Evolutionary conservation across 2,888 invertebrate genomes (phyloP).

Genomic region (Agrotis clavis): DNA sequence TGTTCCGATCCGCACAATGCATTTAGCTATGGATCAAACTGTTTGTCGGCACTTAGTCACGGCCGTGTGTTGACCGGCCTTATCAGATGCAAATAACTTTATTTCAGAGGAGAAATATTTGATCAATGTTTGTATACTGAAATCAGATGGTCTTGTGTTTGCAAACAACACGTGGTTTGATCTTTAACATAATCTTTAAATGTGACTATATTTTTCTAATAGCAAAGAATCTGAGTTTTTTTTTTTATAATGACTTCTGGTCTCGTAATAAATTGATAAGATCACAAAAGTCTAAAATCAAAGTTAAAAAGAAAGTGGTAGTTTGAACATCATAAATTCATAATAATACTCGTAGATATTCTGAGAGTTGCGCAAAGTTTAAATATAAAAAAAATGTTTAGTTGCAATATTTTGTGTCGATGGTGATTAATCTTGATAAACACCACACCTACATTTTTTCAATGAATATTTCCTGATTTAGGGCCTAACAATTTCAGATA

Average conservation of each 20-base stretch:
- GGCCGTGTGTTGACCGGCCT: constrained; percentile 33
- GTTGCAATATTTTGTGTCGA: neutral
- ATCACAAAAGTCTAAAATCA: neutral
- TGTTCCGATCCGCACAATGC: constrained; percentile 43
- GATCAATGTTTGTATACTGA: constrained; percentile 35
- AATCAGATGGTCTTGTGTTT: constrained; percentile 15
- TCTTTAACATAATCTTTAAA: too few species aligned
- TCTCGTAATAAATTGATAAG: too few species aligned
- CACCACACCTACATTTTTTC: neutral
- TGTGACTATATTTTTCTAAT: too few species aligned
- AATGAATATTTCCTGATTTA: neutral
- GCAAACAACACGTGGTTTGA: constrained; percentile 6
- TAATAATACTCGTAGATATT: too few species aligned
- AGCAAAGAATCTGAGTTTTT: too few species aligned
- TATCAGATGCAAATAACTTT: constrained; percentile 50
- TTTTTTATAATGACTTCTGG: too few species aligned
- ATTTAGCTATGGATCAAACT: constrained; percentile 37
- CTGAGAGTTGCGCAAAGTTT: too few species aligned
- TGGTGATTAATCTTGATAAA: neutral
- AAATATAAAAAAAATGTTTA: too few species aligned
- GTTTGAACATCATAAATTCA: neutral
- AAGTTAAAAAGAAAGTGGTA: neutral
- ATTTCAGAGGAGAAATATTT: constrained; percentile 34
- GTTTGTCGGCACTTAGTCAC: constrained; percentile 39
- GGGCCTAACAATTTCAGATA: neutral